Evolutionary conservation across 1,140 invertebrate species (phyloP), one percentile per base, ranked within the genome.

Genomic region (Zaprionus taronus): DNA sequence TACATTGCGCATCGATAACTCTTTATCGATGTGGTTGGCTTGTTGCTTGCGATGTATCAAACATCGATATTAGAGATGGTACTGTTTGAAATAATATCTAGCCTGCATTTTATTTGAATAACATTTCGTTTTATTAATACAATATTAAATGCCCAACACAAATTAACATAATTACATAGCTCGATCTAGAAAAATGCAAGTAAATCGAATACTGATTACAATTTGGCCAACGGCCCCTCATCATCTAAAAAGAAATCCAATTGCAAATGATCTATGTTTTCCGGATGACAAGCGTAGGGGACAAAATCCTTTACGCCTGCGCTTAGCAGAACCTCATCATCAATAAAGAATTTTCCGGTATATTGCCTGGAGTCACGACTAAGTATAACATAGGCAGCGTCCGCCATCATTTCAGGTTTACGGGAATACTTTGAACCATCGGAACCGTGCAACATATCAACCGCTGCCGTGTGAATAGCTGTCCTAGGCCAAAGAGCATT

Each of bases 401-500:
- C 98, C 17, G 97, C 96, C 93, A 99, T 96, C 72, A 99, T 99
- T 55, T 99, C 98, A 0, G 97, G 96, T 92, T 97, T 98, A 34
- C 98, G 94, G 81, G 95, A 94, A 76, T 94, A 93, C 85, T 93
- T 86, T 1, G 80, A 90, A 93, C 99, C 98, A 1, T 98, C 98
- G 22, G 98, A 97, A 1, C 99, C 99, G 73, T 96, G 95, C 90
- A 99, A 92, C 98, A 99, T 99, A 91, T 99, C 97, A 93, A 99
- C 98, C 1, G 99, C 99, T n/a, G 99, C 98, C 1, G 99, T 99
- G 76, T 96, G 95, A 90, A 99, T 98, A 1, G 96, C 98, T 87
- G 98, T 99, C 92, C 95, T 95, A 1, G 99, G 99, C 99, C 99
- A 99, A 0, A 99, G 94, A 7, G 98, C 97, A 94, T 99, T 99